Evolutionary conservation across 2,888 invertebrate genomes (phyloP).

Genomic region (Nycteola revayana): DNA sequence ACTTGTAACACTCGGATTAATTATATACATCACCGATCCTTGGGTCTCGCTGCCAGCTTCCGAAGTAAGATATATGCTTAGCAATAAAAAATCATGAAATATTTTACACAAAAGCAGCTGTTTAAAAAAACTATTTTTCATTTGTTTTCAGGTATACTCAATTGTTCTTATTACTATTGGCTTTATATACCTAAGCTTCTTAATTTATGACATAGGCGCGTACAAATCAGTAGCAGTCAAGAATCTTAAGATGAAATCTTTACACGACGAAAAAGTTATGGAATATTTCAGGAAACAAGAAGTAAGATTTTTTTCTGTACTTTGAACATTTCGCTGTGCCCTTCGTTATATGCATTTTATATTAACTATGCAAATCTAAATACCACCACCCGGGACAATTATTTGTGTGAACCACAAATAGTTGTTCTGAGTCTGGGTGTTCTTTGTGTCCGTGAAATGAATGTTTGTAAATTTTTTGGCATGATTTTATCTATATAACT

Average conservation of each 20-base stretch:
- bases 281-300: conserved; percentile 70
- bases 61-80: conserved; percentile 67
- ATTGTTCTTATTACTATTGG: conserved; percentile 81
- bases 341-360: too few relatives aligned
- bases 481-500: too few relatives aligned
- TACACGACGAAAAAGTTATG: conserved; percentile 59
- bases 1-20: conserved; percentile 84
- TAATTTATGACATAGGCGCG: conserved; percentile 83
- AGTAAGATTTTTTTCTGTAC: conserved; percentile 49
- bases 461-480: too few relatives aligned
- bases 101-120: too few relatives aligned
- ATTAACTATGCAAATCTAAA: too few relatives aligned
- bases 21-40: conserved; percentile 84
- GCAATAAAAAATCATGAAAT: too few relatives aligned
- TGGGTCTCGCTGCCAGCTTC: conserved; percentile 71
- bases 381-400: too few relatives aligned
- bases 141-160: conserved; percentile 82
- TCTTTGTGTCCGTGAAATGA: too few relatives aligned
- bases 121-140: too few relatives aligned
- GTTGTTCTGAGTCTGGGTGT: too few relatives aligned
- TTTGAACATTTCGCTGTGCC: too few relatives aligned
- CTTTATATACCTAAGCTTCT: conserved; percentile 82
- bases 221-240: conserved; percentile 77
- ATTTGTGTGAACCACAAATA: too few relatives aligned
- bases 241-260: conserved; percentile 62